These are phyloP conservation scores for Cavia porcellus DNA, from an alignment of 2,113 vertebrate genomes.

Conservation along the genomic window DNA sequence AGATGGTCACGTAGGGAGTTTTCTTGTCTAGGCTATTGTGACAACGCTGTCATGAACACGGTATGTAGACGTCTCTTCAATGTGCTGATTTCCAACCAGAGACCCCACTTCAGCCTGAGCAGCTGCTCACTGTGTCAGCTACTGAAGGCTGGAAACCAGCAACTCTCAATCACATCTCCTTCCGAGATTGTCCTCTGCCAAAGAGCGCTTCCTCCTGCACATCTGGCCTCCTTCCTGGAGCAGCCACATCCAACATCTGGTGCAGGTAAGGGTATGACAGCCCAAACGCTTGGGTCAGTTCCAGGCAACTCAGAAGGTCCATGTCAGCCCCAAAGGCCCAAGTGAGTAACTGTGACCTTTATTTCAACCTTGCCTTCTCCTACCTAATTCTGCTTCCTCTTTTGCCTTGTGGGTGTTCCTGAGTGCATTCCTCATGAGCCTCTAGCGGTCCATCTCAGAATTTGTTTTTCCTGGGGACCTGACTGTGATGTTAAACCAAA, in stretches of 20 bases:
- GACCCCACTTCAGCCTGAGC: background rate
- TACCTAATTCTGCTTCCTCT: background rate
- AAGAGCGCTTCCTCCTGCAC: background rate
- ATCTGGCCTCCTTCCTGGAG: background rate
- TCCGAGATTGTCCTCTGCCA: background rate
- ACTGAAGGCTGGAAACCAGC: background rate
- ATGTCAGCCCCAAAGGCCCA: too few species aligned
- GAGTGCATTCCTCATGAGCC: background rate
- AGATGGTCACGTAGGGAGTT: background rate
- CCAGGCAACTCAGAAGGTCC: background rate
- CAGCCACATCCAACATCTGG: background rate
- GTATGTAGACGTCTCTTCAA: background rate
- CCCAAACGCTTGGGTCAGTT: background rate
- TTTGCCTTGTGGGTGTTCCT: fast-evolving
- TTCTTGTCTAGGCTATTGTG: background rate
- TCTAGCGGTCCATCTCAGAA: background rate
- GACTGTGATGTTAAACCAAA: background rate
- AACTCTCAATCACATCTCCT: fast-evolving
- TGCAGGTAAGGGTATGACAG: background rate
- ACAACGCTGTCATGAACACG: background rate
- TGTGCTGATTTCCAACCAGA: background rate
- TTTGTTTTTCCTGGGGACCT: background rate
- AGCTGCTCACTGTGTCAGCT: background rate
- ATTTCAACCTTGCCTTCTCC: background rate
- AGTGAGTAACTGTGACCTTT: fast-evolving